Percentiles rank a stretch among this genome's conserved stretches.
Evolutionary conservation across 2,888 invertebrate species (phyloP).

Genomic region (Cylindroiulus punctatus): DNA sequence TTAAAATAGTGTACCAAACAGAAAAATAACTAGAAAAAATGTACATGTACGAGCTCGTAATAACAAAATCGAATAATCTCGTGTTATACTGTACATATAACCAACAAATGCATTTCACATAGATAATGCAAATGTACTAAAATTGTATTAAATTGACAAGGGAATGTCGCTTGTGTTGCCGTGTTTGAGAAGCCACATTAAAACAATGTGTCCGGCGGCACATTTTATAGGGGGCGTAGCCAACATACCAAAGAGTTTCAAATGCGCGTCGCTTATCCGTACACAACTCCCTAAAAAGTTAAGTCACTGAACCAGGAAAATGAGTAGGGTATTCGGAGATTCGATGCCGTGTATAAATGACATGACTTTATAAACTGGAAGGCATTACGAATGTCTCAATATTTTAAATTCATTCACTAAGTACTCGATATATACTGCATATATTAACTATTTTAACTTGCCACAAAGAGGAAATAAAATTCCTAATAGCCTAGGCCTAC

Average conservation of each 20-base stretch:
- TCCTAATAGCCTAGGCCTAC: not conserved
- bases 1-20: too few relatives aligned
- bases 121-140: too few relatives aligned
- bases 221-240: conserved; percentile 10
- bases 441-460: not conserved
- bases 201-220: not conserved
- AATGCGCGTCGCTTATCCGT: not conserved
- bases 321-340: not conserved
- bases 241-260: conserved; percentile 14
- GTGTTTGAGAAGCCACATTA: not conserved
- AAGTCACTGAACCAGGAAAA: conserved; percentile 37
- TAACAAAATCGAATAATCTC: too few relatives aligned
- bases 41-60: too few relatives aligned
- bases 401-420: conserved; percentile 25
- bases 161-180: not conserved
- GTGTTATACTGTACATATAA: too few relatives aligned
- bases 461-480: conserved; percentile 18
- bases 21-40: too few relatives aligned
- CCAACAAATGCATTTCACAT: too few relatives aligned
- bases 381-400: not conserved
- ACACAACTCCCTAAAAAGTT: conserved; percentile 22
- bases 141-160: not conserved
- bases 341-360: not conserved
- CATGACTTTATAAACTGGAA: not conserved
- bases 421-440: not conserved